These are phyloP conservation scores for Incurvaria masculella DNA, from an alignment of 2,888 invertebrate species.

Conservation along the genomic window DNA sequence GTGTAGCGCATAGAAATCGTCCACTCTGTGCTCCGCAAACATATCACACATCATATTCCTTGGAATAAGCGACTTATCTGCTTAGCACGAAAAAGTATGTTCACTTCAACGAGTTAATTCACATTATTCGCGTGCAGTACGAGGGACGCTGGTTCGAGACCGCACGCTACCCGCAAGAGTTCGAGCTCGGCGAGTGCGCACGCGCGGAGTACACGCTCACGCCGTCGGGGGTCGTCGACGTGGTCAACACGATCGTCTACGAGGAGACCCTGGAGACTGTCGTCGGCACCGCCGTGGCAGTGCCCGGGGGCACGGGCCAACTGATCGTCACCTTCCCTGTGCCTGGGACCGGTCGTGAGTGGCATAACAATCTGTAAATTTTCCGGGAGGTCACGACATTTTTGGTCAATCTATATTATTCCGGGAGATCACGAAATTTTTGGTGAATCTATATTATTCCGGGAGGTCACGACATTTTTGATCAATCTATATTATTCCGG, in stretches of 20 bases:
- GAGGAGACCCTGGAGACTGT: constrained; percentile 44
- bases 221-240: constrained; percentile 20
- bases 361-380: too few species aligned
- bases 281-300: constrained; percentile 44
- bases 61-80: too few species aligned
- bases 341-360: constrained; percentile 45
- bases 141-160: constrained; percentile 63
- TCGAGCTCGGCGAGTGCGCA: constrained; percentile 60
- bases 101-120: neutral
- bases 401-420: too few species aligned
- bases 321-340: constrained; percentile 52
- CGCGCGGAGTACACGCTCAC: constrained; percentile 49
- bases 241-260: constrained; percentile 28
- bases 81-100: too few species aligned
- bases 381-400: too few species aligned
- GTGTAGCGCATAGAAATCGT: too few species aligned
- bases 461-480: too few species aligned
- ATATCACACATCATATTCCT: neutral
- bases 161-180: constrained; percentile 58
- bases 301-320: constrained; percentile 43
- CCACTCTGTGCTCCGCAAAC: too few species aligned
- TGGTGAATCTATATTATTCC: too few species aligned
- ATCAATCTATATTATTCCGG: too few species aligned
- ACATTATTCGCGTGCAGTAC: constrained; percentile 27
- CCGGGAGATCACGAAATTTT: too few species aligned